These are phyloP conservation scores for Brachyptera risi DNA, from an alignment of 2,888 invertebrate genomes.

Conservation along the genomic window DNA sequence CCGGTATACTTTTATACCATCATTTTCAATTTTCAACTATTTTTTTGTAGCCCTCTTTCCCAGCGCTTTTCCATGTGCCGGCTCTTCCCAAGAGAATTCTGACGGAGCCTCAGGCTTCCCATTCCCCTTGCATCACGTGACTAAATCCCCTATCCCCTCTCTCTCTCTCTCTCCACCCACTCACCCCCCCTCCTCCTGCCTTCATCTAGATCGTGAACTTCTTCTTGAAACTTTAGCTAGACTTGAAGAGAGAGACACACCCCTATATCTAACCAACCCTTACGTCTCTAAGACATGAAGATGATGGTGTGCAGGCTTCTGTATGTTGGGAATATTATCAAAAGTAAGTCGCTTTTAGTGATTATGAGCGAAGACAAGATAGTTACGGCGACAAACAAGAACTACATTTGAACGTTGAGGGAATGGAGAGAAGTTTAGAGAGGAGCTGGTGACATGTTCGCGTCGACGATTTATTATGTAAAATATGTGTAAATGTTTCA, in stretches of 20 bases:
- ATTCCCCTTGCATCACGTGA: neutral
- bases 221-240: neutral
- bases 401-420: too few species aligned
- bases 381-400: too few species aligned
- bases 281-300: too few species aligned
- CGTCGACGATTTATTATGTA: too few species aligned
- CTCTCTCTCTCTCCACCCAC: neutral
- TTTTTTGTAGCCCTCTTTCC: conserved; percentile 21
- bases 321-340: too few species aligned
- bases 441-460: too few species aligned
- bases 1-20: conserved; percentile 13
- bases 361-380: too few species aligned
- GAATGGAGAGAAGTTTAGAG: too few species aligned
- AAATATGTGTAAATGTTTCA: too few species aligned
- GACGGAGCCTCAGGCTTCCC: conserved; percentile 13
- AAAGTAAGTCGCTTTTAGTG: too few species aligned
- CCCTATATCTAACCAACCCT: too few species aligned
- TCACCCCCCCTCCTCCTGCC: neutral
- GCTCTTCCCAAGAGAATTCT: conserved; percentile 8
- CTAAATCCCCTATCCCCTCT: neutral
- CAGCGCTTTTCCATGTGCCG: conserved; percentile 9
- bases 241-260: conserved; percentile 3
- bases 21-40: conserved; percentile 22
- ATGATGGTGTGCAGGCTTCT: too few species aligned
- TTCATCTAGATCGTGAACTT: neutral